Evolutionary conservation across 1,140 invertebrate species (phyloP).

Genomic region (Eriosoma lanigerum): DNA sequence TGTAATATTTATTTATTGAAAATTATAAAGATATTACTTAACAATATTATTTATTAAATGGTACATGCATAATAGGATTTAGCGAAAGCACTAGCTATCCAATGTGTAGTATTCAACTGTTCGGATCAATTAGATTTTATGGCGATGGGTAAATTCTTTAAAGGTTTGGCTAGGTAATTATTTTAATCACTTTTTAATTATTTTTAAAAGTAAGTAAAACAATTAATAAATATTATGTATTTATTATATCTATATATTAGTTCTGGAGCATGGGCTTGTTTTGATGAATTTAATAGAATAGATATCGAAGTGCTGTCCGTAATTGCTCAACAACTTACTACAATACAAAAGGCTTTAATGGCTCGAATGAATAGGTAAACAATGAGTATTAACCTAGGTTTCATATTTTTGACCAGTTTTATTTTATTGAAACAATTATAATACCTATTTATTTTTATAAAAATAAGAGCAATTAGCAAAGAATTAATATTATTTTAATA

Average conservation of each 20-base stretch:
- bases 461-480: no score
- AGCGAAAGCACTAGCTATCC: constrained; percentile 91
- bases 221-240: no score
- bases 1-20: no score
- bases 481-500: no score
- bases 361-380: constrained; percentile 61
- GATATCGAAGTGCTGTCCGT: constrained; percentile 90
- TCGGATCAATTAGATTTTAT: constrained; percentile 88
- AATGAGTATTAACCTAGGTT: constrained; percentile 68
- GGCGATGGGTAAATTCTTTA: constrained; percentile 90
- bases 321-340: constrained; percentile 72
- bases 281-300: constrained; percentile 95
- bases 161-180: constrained; percentile 59
- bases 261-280: constrained; percentile 94
- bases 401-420: constrained; percentile 73
- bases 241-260: neutral
- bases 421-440: neutral
- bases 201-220: no score
- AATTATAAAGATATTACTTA: no score
- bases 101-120: constrained; percentile 95
- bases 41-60: no score
- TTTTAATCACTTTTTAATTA: no score
- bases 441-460: no score
- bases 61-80: constrained; percentile 73
- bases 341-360: constrained; percentile 79